Evolutionary conservation across 2,888 invertebrate species (phyloP).

Genomic region (Pterostichus madidus): DNA sequence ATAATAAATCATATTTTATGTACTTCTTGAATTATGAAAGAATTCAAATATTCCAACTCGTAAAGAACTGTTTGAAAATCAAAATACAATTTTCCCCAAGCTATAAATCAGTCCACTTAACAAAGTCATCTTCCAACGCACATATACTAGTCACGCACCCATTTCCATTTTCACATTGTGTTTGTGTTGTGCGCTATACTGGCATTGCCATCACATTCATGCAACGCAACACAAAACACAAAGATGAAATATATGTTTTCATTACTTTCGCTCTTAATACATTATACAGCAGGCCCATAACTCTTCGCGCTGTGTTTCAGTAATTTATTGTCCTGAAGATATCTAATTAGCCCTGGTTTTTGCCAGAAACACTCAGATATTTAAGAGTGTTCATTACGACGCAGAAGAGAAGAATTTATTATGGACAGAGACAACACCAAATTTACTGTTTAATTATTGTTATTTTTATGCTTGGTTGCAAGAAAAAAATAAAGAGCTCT

Average conservation of each 20-base stretch:
- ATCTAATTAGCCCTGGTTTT: slow-evolving; percentile 49
- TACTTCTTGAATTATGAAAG: no score
- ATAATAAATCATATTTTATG: no score
- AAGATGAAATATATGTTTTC: slow-evolving; percentile 60
- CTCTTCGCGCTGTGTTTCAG: not conserved
- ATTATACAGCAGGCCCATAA: slow-evolving; percentile 31
- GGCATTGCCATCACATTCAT: slow-evolving; percentile 26
- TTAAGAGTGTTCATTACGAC: slow-evolving; percentile 37
- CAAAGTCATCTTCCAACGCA: slow-evolving; percentile 29
- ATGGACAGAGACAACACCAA: slow-evolving; percentile 1
- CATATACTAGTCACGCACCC: slow-evolving; percentile 32
- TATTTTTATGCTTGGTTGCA: not conserved
- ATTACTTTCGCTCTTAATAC: slow-evolving; percentile 62
- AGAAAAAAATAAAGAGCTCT: no score
- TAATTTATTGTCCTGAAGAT: slow-evolving; percentile 48
- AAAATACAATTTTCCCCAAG: not conserved
- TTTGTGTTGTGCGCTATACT: not conserved
- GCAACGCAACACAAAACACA: slow-evolving; percentile 4
- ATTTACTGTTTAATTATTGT: slow-evolving; percentile 40
- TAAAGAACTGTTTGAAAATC: no score
- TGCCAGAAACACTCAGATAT: slow-evolving; percentile 33
- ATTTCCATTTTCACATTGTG: slow-evolving; percentile 36
- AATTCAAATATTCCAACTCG: no score
- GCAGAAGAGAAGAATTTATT: slow-evolving; percentile 15
- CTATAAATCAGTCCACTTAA: slow-evolving; percentile 19